Percentiles rank a stretch among this genome's conserved stretches.
Conservation (phyloP, 2,113 vertebrate genomes). For the Gracilinanus agilis region DNA sequence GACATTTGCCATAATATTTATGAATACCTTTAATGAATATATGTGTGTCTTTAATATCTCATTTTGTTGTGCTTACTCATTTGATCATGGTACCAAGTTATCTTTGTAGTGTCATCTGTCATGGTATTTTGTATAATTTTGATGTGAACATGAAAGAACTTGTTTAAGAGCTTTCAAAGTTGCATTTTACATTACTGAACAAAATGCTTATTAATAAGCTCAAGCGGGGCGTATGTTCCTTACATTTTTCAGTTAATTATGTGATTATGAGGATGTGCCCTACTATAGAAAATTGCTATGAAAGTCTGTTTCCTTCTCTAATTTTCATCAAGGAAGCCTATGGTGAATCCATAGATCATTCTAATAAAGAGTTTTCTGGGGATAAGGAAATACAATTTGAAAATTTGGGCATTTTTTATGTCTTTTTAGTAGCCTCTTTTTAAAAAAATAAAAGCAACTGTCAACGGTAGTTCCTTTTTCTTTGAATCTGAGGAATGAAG, state of each 20-base stretch:
- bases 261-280: background rate
- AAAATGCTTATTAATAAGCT: background rate
- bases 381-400: background rate
- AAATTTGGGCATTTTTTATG: background rate
- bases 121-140: background rate
- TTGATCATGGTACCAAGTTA: background rate
- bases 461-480: background rate
- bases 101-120: background rate
- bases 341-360: background rate
- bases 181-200: background rate
- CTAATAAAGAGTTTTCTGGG: background rate
- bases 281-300: background rate
- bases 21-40: too few species aligned
- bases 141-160: background rate
- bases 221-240: background rate
- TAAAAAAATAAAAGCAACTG: background rate
- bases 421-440: background rate
- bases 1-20: background rate
- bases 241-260: background rate
- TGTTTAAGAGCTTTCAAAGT: background rate
- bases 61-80: background rate
- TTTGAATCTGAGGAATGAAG: background rate
- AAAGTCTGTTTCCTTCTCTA: background rate
- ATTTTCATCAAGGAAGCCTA: slow-evolving; percentile 8
- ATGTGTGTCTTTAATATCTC: background rate